Base-by-base conservation (phyloP, 2,888 invertebrate genomes). In the Smittia aterrima region DNA sequence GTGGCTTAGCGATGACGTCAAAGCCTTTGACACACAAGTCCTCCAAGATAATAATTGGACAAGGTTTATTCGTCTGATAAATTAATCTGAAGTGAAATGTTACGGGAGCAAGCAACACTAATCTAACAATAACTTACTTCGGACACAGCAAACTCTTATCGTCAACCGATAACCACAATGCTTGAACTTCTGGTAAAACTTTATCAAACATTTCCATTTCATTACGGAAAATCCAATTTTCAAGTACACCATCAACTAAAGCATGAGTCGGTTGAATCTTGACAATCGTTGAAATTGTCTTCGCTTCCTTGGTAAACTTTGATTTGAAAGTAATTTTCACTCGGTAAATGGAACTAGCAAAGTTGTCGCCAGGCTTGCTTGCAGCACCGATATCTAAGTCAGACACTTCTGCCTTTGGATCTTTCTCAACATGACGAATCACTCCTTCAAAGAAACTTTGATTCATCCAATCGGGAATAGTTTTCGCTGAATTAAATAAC, bases 151-250 rank as follows among this genome's bases (percentile, higher is more conserved):
- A 3, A 13, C 25, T 32, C 16, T 71, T 20, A 54, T 71, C 41
- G 1, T 53, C 71, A 25, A 41, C 27, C 16, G 16, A 4, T 2
- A 7, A 47, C 54, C 25, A 71, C n/a, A 71, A 1, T 1, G 13
- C 18, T 32, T 54, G 3, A 1, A 71, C 53, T 7, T 27, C 54
- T 11, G 71, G 71, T 0, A 71, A n/a, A 54, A 71, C 24, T 13
- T 71, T 24, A 3, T 25, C 32, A 54, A 53, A 71, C 54, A 71
- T 54, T 71, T 27, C 27, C 54, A 71, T 54, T 54, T 71, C 71
- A 27, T n/a, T 54, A 1, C 41, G 1, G 47, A 71, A 71, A 20
- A 71, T 18, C 16, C n/a, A 3, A 47, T 22, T 67, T 22, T 47
- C 22, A 13, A 20, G n/a, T 11, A 41, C 41, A 24, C 18, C 24